A percentile compares a stretch with the other conserved stretches of the same genome.
phyloP scores from a whole-genome alignment of 35 echinoderm and acorn worm species.

The Eucidaris tribuloides region DNA sequence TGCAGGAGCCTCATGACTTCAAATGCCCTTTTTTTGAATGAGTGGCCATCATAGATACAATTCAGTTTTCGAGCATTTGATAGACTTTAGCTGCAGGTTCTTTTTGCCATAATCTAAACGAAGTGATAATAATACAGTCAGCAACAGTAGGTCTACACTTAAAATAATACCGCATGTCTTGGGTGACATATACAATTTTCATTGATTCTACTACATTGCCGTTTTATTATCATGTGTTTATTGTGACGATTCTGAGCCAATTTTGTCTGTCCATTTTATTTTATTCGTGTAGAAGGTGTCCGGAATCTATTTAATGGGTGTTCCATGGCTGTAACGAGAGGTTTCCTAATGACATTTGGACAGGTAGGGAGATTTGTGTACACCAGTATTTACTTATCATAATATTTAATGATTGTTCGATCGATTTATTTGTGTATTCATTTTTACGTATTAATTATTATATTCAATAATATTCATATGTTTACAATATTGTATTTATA shows the following conservation, averaged over 20 bases:
- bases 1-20: too few species aligned
- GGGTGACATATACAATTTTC: not conserved
- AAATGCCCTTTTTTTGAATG: too few species aligned
- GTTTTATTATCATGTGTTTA: not conserved
- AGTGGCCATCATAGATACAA: too few species aligned
- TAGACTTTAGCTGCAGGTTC: too few species aligned
- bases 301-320: slow-evolving; percentile 66
- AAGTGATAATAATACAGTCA: not conserved
- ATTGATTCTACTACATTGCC: not conserved
- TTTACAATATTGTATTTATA: not conserved
- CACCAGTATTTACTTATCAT: not conserved
- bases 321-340: slow-evolving; percentile 84
- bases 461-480: not conserved
- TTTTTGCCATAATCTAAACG: too few species aligned
- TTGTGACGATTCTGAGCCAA: not conserved
- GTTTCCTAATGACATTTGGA: slow-evolving; percentile 92
- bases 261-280: not conserved
- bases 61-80: too few species aligned
- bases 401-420: not conserved
- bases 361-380: slow-evolving; percentile 39
- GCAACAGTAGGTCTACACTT: not conserved
- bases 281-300: slow-evolving; percentile 76
- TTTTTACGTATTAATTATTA: not conserved
- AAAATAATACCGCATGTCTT: not conserved
- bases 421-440: not conserved